These are phyloP conservation scores for Liodrosophila aerea DNA, from an alignment of 2,888 invertebrate species.

Conservation along the genomic window DNA sequence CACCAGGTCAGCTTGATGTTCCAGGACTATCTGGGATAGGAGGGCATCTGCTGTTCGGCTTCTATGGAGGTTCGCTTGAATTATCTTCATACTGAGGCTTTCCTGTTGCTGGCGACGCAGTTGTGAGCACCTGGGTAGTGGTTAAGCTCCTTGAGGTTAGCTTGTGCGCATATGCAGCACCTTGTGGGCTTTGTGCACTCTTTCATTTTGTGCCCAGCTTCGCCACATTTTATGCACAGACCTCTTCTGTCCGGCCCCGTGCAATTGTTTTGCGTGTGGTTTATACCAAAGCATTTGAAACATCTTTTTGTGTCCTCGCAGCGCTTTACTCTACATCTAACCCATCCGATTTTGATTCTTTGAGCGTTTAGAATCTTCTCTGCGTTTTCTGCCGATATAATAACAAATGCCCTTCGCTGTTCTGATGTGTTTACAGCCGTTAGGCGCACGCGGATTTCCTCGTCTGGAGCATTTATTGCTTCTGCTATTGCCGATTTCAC, in stretches of 20 bases:
- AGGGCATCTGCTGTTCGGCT: no score
- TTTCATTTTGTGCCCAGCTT: conserved; percentile 5
- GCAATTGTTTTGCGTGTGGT: background rate
- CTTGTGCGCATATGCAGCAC: conserved; percentile 12
- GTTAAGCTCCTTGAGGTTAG: conserved; percentile 5
- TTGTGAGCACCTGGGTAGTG: conserved; percentile 1
- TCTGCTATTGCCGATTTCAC: conserved; percentile 2
- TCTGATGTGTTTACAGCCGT: background rate
- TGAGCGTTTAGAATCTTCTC: background rate
- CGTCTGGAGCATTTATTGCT: background rate
- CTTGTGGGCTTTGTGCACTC: no score
- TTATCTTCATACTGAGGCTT: no score
- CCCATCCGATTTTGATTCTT: conserved; percentile 1
- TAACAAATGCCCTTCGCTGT: background rate
- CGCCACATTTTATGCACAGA: conserved; percentile 3
- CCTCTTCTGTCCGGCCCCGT: background rate
- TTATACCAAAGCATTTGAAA: conserved; percentile 1
- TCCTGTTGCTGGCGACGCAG: no score
- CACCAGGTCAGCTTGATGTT: no score
- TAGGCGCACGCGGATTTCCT: background rate
- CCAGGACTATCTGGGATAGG: no score
- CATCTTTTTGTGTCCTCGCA: background rate
- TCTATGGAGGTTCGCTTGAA: no score
- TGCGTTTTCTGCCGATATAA: background rate
- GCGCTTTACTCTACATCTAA: background rate